A percentile compares a stretch with the other conserved stretches of the same genome.
These are phyloP conservation scores for Dromiciops gliroides DNA, from an alignment of 2,113 vertebrate species.

Conservation along the genomic window DNA sequence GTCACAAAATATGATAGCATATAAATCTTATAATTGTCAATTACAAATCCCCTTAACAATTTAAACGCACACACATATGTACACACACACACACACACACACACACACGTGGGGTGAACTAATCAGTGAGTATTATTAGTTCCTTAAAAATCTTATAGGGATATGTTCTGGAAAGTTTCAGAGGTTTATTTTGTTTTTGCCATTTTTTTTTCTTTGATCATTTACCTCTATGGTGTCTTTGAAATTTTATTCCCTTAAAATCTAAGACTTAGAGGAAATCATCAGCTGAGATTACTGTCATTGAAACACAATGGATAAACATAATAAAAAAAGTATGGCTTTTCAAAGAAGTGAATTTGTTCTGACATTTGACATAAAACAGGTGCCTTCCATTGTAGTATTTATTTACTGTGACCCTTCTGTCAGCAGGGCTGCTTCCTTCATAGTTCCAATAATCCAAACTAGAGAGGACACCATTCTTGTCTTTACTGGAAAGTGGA, in stretches of 20 bases:
- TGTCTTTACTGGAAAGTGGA: constrained; percentile 46
- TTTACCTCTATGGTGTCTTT: constrained; percentile 24
- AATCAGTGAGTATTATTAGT: constrained; percentile 1
- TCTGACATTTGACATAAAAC: not conserved
- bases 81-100: not conserved
- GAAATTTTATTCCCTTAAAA: constrained; percentile 24
- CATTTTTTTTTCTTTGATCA: constrained; percentile 27
- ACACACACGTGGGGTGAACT: not conserved
- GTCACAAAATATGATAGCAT: not conserved
- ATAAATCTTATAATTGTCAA: not conserved
- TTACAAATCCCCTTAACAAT: constrained; percentile 43
- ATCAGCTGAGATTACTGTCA: constrained; percentile 11
- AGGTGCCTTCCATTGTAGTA: not conserved
- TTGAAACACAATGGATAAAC: constrained; percentile 18
- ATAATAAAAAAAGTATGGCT: constrained; percentile 10
- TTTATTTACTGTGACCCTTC: constrained; percentile 35
- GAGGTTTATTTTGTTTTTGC: constrained; percentile 4
- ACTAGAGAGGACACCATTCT: constrained; percentile 24
- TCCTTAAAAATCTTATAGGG: constrained; percentile 25
- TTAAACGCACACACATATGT: constrained; percentile 7
- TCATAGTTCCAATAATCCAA: constrained; percentile 40
- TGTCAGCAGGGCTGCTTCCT: not conserved
- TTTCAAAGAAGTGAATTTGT: not conserved
- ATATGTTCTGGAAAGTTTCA: constrained; percentile 49
- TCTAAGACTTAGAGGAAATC: constrained; percentile 19